A percentile compares a stretch with the other conserved stretches of the same genome.
Conservation (phyloP, 2,888 invertebrate species). For the Calameuta filiformis region DNA sequence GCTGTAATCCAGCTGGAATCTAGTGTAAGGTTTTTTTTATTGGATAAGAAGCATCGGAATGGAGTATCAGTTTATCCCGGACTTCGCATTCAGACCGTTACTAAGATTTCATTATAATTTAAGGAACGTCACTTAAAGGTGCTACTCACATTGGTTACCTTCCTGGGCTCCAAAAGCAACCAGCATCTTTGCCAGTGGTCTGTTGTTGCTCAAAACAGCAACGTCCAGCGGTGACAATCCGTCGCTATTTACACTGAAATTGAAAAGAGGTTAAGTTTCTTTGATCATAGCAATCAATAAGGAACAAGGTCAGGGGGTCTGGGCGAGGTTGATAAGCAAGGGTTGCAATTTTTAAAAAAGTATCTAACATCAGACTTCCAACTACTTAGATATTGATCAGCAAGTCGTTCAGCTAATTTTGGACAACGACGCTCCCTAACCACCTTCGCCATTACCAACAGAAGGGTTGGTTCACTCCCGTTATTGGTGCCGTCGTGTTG, state of each 20-base stretch:
- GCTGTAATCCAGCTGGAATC: background rate
- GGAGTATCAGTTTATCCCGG: background rate
- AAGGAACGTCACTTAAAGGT: background rate
- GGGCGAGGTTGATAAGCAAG: too few relatives aligned
- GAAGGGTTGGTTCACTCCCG: background rate
- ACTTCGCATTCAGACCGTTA: background rate
- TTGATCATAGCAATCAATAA: background rate
- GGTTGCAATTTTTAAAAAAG: background rate
- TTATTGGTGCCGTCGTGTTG: background rate
- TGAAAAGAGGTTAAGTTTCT: background rate
- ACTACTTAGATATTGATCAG: background rate
- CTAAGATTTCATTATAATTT: background rate
- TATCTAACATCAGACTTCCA: background rate
- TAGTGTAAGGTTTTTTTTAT: background rate
- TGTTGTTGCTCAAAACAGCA: slow-evolving; percentile 90
- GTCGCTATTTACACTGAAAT: slow-evolving; percentile 85
- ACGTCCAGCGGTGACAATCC: slow-evolving; percentile 92
- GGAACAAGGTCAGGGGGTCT: background rate
- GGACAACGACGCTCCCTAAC: background rate
- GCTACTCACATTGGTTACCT: slow-evolving; percentile 82
- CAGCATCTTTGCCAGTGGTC: slow-evolving; percentile 89
- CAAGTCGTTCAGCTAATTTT: background rate
- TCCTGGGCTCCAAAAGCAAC: slow-evolving; percentile 88
- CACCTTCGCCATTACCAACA: background rate
- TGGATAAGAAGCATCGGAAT: background rate